A percentile compares a stretch with the other conserved stretches of the same genome.
phyloP scores from a whole-genome alignment of 2,888 invertebrate genomes.

The Danaus chrysippus region DNA sequence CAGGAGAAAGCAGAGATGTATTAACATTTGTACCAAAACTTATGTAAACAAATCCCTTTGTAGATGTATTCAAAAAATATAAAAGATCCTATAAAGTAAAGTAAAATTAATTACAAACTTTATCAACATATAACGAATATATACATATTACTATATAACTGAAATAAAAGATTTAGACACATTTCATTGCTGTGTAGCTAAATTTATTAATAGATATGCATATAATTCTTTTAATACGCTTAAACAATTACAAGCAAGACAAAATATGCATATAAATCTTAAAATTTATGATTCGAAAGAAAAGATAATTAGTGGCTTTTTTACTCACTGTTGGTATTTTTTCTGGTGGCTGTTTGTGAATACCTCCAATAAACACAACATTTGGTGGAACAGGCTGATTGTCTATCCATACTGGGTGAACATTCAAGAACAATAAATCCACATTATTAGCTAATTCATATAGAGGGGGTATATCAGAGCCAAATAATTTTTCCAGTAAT shows the following conservation, averaged over 20 bases:
- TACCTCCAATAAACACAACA: slow-evolving; percentile 44
- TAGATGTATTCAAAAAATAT: slow-evolving; percentile 43
- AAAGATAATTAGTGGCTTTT: not conserved
- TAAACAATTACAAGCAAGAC: no score
- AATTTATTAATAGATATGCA: no score
- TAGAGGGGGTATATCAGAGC: slow-evolving; percentile 33
- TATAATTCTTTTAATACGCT: no score
- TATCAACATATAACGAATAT: no score
- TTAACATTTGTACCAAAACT: slow-evolving; percentile 54
- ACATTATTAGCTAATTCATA: slow-evolving; percentile 38
- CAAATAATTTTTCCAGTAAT: slow-evolving; percentile 32
- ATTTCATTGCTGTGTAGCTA: no score
- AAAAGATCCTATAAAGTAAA: slow-evolving; percentile 41
- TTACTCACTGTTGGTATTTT: slow-evolving; percentile 37
- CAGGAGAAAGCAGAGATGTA: slow-evolving; percentile 38
- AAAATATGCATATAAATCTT: no score
- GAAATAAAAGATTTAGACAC: no score
- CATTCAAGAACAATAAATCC: slow-evolving; percentile 45
- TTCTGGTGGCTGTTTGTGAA: slow-evolving; percentile 38
- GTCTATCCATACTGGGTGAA: slow-evolving; percentile 42
- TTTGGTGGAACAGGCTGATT: slow-evolving; percentile 43
- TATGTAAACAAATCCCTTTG: slow-evolving; percentile 51
- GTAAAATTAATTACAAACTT: no score
- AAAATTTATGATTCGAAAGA: no score
- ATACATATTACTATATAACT: no score